These are phyloP conservation scores for Phenganax marumi DNA, from an alignment of 92 coral and sea anemone genomes.

Conservation along the genomic window DNA sequence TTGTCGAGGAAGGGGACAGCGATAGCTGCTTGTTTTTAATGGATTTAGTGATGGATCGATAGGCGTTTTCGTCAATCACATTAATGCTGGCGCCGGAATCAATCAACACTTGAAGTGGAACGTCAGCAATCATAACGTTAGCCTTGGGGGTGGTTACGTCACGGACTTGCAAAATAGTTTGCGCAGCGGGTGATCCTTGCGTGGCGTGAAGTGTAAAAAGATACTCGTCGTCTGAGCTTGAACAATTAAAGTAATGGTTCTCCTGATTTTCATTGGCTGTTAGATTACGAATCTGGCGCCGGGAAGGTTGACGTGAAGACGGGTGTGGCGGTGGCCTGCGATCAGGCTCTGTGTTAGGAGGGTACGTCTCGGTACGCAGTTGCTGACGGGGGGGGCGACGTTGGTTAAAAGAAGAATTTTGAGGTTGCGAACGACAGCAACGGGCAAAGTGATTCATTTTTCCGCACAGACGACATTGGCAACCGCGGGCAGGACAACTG, in stretches of 20 bases:
- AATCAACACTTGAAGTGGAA: constrained; percentile 8
- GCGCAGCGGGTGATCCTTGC: too few relatives aligned
- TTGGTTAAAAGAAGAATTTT: too few relatives aligned
- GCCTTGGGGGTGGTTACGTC: constrained; percentile 7
- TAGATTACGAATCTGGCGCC: neutral
- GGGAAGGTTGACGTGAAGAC: neutral
- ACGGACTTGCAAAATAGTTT: constrained; percentile 4
- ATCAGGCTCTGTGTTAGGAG: too few relatives aligned
- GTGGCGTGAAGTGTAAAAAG: neutral
- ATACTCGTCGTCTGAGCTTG: constrained; percentile 16
- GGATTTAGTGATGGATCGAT: constrained; percentile 5
- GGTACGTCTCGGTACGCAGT: neutral
- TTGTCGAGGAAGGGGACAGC: neutral
- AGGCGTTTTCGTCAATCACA: constrained; percentile 31
- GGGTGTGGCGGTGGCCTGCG: too few relatives aligned
- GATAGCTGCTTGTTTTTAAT: neutral
- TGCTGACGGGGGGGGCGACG: neutral
- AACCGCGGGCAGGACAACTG: constrained; percentile 20
- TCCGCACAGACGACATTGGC: constrained; percentile 16
- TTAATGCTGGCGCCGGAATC: constrained; percentile 47
- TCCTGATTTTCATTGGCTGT: neutral
- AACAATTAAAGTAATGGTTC: too few relatives aligned
- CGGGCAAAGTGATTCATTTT: constrained; percentile 17
- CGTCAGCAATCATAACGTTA: neutral
- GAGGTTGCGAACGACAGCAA: constrained; percentile 11